Percentiles rank a stretch among this genome's conserved stretches.
Conservation (phyloP, 2,113 vertebrate species). For the Dasyprocta punctata region DNA sequence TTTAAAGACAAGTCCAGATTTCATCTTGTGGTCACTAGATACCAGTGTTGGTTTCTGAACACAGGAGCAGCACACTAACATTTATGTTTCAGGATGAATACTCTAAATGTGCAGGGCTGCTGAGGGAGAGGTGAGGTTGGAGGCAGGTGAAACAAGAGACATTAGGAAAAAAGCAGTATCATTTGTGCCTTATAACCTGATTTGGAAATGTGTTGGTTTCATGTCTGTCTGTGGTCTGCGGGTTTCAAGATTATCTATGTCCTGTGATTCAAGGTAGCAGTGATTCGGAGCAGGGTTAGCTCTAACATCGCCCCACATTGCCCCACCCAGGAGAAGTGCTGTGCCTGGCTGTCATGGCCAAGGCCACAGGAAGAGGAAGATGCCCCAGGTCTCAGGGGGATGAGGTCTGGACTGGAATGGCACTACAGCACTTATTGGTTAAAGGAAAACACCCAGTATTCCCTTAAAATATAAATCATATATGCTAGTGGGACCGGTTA, state of each 20-base stretch:
- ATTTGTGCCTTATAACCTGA: neutral
- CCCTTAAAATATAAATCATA: neutral
- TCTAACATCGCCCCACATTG: neutral
- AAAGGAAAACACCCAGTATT: neutral
- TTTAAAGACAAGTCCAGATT: too few species aligned
- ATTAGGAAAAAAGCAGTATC: too few species aligned
- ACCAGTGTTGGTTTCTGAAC: neutral
- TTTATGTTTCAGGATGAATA: neutral
- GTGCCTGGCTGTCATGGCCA: too few species aligned
- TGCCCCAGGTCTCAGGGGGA: too few species aligned
- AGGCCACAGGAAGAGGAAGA: neutral
- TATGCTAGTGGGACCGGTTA: neutral
- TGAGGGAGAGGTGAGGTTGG: neutral
- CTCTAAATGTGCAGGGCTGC: neutral
- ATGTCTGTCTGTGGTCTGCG: neutral
- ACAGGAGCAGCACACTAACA: neutral
- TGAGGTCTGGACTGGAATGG: neutral
- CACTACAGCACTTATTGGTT: neutral
- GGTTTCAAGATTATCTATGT: neutral
- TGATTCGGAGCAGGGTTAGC: neutral
- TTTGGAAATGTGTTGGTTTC: neutral
- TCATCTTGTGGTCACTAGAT: neutral
- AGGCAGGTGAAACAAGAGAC: neutral
- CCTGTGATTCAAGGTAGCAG: neutral
- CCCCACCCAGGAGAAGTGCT: neutral